A percentile compares a stretch with the other conserved stretches of the same genome.
These are phyloP conservation scores for Meloidogyne chitwoodi DNA, from an alignment of 1,140 invertebrate species.

Conservation along the genomic window DNA sequence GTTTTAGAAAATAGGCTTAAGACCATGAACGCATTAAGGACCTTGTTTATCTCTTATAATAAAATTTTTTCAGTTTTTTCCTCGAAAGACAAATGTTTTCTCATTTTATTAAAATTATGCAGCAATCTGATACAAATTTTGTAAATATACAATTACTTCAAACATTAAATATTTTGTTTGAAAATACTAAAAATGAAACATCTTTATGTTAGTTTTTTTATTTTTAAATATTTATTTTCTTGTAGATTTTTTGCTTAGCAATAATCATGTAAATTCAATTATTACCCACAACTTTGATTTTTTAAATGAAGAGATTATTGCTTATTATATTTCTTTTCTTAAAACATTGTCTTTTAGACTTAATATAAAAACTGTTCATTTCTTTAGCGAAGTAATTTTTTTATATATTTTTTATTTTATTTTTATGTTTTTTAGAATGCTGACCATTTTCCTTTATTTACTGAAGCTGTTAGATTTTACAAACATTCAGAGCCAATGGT, in stretches of 20 bases:
- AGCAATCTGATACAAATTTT: slow-evolving; percentile 87
- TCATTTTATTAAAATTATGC: slow-evolving; percentile 93
- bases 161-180: slow-evolving; percentile 96
- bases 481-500: slow-evolving; percentile 99
- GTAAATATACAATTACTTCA: slow-evolving; percentile 96
- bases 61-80: slow-evolving; percentile 80
- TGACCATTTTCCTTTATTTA: slow-evolving; percentile 96
- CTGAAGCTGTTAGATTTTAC: slow-evolving; percentile 98
- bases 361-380: slow-evolving; percentile 97
- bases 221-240: slow-evolving; percentile 51
- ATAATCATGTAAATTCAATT: slow-evolving; percentile 99
- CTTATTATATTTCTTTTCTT: slow-evolving; percentile 97
- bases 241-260: slow-evolving; percentile 95
- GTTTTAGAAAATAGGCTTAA: too few relatives aligned
- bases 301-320: slow-evolving; percentile 99
- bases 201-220: slow-evolving; percentile 75
- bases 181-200: slow-evolving; percentile 90
- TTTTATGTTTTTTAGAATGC: slow-evolving; percentile 80
- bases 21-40: too few relatives aligned
- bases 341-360: slow-evolving; percentile 96
- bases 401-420: background rate
- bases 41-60: too few relatives aligned
- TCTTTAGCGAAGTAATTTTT: slow-evolving; percentile 89
- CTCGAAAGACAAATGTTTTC: slow-evolving; percentile 98
- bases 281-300: slow-evolving; percentile 99